Base-by-base conservation (phyloP, 2,113 vertebrate genomes). In the Lepisosteus oculatus region DNA sequence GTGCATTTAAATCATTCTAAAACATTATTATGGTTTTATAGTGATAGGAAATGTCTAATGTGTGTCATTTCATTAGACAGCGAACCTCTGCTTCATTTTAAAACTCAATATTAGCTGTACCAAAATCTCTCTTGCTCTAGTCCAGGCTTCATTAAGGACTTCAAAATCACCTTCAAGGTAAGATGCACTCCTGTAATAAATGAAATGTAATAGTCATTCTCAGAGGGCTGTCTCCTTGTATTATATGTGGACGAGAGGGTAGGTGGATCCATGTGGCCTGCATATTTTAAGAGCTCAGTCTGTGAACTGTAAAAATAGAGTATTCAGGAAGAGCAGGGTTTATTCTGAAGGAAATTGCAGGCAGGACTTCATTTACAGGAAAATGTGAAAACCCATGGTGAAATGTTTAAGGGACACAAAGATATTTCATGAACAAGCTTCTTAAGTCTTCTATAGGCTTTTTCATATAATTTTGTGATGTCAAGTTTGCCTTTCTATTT, bases 1-100 rank as follows among this genome's bases (percentile, higher is more conserved):
- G 7, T 59, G n/a, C n/a, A 12, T 4, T 14, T 0, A 59, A 4
- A 14, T 11, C 3, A 59, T 59, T 12, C 2, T 59, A 13, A 4
- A 29, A 29, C 29, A 29, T 29, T 59, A 59, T 12, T 1, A 59
- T 14, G 11, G 56, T 7, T 71, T 84, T 76, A 81, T 72, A 76
- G 74, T 61, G 44, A 69, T 51, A 76, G 47, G 73, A 85, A 80
- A 75, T 61, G 79, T 78, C 82, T 86, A 83, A 85, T 78, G 68
- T 74, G 76, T 79, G 68, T 75, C 73, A 79, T 82, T 79, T 77
- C 54, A 75, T 80, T 78, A 71, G 15, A 81, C 12, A 29, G 56
- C 57, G 3, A 59, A 13, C n/a, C n/a, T 15, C 5, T 13, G 4
- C n/a, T 59, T 59, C 47, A 51, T 59, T 59, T 59, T 59, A 6